Conservation (phyloP, 1,140 invertebrate species). For the Pogonus chalceus region DNA sequence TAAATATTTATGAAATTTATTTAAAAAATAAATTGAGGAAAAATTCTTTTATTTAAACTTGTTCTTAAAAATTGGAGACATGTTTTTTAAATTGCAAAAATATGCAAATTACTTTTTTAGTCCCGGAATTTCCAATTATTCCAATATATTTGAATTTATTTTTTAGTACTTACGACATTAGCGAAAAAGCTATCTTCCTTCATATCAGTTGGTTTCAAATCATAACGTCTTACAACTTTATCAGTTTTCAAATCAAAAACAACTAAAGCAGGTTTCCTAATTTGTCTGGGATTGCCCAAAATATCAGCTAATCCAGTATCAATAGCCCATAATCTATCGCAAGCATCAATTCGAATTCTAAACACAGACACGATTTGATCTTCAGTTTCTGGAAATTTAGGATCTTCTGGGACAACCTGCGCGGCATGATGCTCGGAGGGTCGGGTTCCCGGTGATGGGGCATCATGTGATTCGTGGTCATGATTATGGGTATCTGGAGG, state of each 20-base stretch:
- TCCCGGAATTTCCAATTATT: too few species aligned
- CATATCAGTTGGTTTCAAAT: constrained; percentile 51
- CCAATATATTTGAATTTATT: too few species aligned
- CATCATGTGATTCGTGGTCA: too few species aligned
- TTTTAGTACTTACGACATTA: constrained; percentile 38
- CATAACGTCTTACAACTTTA: constrained; percentile 50
- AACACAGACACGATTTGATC: constrained; percentile 40
- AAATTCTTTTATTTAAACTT: too few species aligned
- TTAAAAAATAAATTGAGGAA: too few species aligned
- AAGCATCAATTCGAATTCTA: constrained; percentile 52
- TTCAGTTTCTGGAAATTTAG: constrained; percentile 24
- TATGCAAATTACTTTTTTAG: too few species aligned
- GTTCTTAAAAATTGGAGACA: too few species aligned
- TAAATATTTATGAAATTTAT: too few species aligned
- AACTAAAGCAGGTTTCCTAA: constrained; percentile 51
- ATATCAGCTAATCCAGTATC: constrained; percentile 66
- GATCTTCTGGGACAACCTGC: too few species aligned
- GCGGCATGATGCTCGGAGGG: too few species aligned
- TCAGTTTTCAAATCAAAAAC: constrained; percentile 68
- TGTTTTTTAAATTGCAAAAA: too few species aligned
- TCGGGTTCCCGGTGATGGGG: too few species aligned
- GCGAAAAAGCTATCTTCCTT: constrained; percentile 63
- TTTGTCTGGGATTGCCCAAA: constrained; percentile 47
- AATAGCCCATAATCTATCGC: constrained; percentile 64
- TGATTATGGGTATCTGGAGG: constrained; percentile 33